phyloP scores from a whole-genome alignment of 2,888 invertebrate species.

The Cotesia congregata region DNA sequence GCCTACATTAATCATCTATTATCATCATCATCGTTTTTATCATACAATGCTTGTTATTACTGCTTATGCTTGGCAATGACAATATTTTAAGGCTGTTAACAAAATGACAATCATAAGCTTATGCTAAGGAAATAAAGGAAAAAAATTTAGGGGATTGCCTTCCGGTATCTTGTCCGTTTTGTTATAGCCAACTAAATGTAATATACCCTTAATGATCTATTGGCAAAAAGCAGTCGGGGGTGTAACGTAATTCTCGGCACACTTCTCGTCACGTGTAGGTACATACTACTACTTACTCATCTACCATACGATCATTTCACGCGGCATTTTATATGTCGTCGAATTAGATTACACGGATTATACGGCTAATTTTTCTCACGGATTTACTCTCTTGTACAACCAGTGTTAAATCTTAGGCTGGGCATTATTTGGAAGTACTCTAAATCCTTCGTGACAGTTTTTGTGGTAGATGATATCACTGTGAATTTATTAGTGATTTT shows the following conservation, averaged over 20 bases:
- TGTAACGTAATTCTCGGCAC: slow-evolving; percentile 65
- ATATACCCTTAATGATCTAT: slow-evolving; percentile 67
- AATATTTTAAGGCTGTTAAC: background rate
- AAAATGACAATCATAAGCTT: slow-evolving; percentile 3
- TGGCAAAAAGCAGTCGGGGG: slow-evolving; percentile 59
- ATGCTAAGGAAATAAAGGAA: slow-evolving; percentile 9
- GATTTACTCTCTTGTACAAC: background rate
- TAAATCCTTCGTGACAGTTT: background rate
- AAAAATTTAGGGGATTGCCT: slow-evolving; percentile 48
- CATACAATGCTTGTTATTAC: background rate
- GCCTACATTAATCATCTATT: background rate
- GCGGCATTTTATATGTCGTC: slow-evolving; percentile 47
- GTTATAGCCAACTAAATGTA: slow-evolving; percentile 47
- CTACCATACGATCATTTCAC: slow-evolving; percentile 51
- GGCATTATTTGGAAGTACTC: background rate
- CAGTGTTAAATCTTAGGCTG: background rate
- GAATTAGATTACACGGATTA: slow-evolving; percentile 59
- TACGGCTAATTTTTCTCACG: slow-evolving; percentile 62
- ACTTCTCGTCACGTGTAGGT: slow-evolving; percentile 65
- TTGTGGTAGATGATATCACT: background rate
- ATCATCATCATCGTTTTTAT: background rate
- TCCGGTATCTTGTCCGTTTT: slow-evolving; percentile 59
- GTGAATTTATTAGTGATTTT: background rate
- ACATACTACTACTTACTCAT: background rate
- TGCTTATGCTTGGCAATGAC: background rate